Evolutionary conservation across 2,888 invertebrate genomes (phyloP).

Genomic region (Sphaerophoria rueppellii): DNA sequence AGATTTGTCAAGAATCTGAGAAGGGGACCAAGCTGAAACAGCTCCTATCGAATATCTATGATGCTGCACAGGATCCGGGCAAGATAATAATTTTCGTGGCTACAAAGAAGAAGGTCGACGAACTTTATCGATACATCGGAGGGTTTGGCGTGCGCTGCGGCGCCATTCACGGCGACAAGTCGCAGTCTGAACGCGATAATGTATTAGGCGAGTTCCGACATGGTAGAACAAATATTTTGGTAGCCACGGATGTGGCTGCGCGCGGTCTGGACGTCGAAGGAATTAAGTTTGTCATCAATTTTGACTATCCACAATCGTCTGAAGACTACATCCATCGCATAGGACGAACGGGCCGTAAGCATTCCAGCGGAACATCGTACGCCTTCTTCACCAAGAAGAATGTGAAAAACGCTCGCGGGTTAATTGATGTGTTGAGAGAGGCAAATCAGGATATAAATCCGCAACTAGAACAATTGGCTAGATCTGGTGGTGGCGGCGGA

Average conservation of each 20-base stretch:
- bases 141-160: conserved; percentile 91
- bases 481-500: conserved; percentile 82
- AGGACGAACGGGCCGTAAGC: conserved; percentile 94
- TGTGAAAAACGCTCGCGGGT: conserved; percentile 92
- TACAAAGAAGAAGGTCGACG: conserved; percentile 97
- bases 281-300: conserved; percentile 97
- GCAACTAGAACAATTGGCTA: conserved; percentile 90
- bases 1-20: conserved; percentile 89
- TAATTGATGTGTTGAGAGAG: conserved; percentile 93
- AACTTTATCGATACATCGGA: conserved; percentile 90
- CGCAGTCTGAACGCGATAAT: conserved; percentile 95
- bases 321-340: conserved; percentile 98
- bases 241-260: conserved; percentile 98
- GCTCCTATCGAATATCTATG: conserved; percentile 83
- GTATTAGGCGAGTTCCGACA: conserved; percentile 93
- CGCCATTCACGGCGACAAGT: conserved; percentile 97
- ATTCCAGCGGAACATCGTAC: conserved; percentile 94
- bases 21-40: conserved; percentile 84
- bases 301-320: conserved; percentile 96
- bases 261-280: conserved; percentile 97
- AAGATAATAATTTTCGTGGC: conserved; percentile 98
- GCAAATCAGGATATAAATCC: conserved; percentile 95
- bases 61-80: conserved; percentile 91
- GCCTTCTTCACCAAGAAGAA: conserved; percentile 96
- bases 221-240: conserved; percentile 92